Evolutionary conservation across 2,113 vertebrate genomes (phyloP).

Genomic region (Notarius lentiginosus): DNA sequence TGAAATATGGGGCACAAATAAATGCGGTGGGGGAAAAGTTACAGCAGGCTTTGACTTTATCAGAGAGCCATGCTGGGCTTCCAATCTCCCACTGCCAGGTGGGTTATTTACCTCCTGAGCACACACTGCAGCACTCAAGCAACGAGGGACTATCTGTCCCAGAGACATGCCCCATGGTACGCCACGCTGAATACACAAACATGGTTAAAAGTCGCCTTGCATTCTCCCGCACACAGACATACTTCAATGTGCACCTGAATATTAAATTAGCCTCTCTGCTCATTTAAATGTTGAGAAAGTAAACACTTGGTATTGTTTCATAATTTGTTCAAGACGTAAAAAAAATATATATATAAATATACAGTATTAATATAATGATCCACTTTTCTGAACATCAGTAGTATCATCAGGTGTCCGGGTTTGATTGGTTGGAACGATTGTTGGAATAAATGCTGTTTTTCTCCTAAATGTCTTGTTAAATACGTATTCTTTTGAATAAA

Average conservation of each 20-base stretch:
- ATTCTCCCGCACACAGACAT: constrained; percentile 41
- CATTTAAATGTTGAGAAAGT: constrained; percentile 34
- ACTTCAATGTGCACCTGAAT: constrained; percentile 40
- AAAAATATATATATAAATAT: not conserved
- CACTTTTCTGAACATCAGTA: not conserved
- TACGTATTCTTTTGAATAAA: not conserved
- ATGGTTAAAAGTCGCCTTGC: constrained; percentile 46
- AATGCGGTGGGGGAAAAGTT: constrained; percentile 48
- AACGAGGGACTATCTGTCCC: constrained; percentile 57
- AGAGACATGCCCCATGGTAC: constrained; percentile 52
- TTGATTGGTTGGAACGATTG: not conserved
- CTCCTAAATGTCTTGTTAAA: not conserved
- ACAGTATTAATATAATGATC: not conserved
- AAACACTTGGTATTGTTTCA: constrained; percentile 1
- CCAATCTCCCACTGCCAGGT: constrained; percentile 58
- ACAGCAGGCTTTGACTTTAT: constrained; percentile 55
- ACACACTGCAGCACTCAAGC: constrained; percentile 45
- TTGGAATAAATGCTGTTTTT: not conserved
- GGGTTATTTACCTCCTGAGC: constrained; percentile 59
- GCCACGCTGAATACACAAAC: constrained; percentile 49
- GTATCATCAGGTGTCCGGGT: not conserved
- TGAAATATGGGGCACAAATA: constrained; percentile 58
- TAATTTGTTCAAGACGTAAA: no score
- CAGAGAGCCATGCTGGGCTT: constrained; percentile 55
- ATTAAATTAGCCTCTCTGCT: constrained; percentile 19